These are phyloP conservation scores for Psylliodes chrysocephalus DNA, from an alignment of 2,888 invertebrate genomes.

Conservation along the genomic window DNA sequence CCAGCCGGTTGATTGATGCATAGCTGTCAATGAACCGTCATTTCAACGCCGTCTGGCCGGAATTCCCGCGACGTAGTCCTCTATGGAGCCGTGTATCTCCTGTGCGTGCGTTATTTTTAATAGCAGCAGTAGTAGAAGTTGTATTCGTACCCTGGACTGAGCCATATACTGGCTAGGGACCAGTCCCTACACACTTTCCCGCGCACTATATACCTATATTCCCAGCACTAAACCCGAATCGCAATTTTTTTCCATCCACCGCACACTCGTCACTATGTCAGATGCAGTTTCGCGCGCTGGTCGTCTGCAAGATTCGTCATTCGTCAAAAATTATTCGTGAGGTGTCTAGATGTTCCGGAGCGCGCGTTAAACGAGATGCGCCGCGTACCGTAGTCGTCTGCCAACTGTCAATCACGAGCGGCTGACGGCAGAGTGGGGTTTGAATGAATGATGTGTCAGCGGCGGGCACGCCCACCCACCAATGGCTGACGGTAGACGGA, in stretches of 20 bases:
- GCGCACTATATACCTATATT: conserved; percentile 40
- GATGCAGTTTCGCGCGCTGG: conserved; percentile 46
- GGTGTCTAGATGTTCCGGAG: conserved; percentile 56
- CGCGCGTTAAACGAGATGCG: conserved; percentile 69
- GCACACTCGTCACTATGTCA: conserved; percentile 53
- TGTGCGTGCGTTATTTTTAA: no score
- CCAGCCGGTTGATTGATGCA: conserved; percentile 54
- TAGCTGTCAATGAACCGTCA: conserved; percentile 47
- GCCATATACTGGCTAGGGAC: conserved; percentile 73
- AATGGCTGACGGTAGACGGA: conserved; percentile 58
- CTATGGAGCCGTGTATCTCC: conserved; percentile 39
- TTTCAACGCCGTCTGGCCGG: conserved; percentile 35
- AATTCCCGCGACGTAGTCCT: conserved; percentile 10
- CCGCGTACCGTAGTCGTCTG: conserved; percentile 74
- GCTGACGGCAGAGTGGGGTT: conserved; percentile 68
- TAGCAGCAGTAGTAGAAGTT: conserved; percentile 44
- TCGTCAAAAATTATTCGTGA: conserved; percentile 48
- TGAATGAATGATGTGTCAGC: conserved; percentile 66
- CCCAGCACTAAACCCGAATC: conserved; percentile 20
- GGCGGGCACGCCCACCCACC: conserved; percentile 61
- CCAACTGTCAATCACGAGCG: conserved; percentile 74
- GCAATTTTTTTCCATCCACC: conserved; percentile 54
- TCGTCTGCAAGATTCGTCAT: conserved; percentile 48
- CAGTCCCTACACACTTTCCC: conserved; percentile 46
- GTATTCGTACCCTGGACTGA: conserved; percentile 90